Conservation (phyloP, 2,113 vertebrate genomes). For the Desmodus rotundus region DNA sequence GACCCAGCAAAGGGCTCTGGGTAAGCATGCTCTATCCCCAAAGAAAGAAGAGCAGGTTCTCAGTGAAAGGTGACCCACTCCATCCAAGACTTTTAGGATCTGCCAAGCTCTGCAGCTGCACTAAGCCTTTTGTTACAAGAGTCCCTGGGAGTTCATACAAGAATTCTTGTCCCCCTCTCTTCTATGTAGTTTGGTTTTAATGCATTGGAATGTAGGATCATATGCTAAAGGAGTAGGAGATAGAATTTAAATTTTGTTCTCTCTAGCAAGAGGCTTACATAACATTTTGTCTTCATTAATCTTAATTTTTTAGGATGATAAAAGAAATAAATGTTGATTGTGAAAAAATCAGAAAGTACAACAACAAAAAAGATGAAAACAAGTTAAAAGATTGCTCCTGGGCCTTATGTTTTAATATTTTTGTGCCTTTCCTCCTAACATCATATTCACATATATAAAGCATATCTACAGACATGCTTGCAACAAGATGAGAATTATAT, state of each 20-base stretch:
- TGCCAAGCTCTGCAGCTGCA: too few relatives aligned
- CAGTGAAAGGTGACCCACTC: neutral
- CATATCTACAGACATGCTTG: neutral
- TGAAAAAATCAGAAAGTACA: neutral
- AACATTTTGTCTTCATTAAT: neutral
- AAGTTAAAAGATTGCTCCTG: neutral
- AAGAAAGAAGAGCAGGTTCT: neutral
- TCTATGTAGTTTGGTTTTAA: neutral
- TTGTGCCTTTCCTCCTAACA: neutral
- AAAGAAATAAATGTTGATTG: neutral
- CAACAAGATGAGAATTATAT: neutral
- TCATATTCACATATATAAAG: neutral
- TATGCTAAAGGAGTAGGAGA: neutral
- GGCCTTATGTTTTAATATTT: neutral
- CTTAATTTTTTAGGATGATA: constrained; percentile 18
- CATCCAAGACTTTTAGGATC: rapidly evolving
- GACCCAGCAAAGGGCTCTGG: neutral
- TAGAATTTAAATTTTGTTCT: neutral
- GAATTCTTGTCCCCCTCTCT: neutral
- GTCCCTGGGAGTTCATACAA: neutral
- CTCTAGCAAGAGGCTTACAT: neutral
- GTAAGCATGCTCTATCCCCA: neutral
- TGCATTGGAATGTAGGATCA: neutral
- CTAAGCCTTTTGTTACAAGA: neutral
- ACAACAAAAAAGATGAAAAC: neutral